phyloP scores from a whole-genome alignment of 2,797 vertebrate genomes.

The Anas capensis region DNA sequence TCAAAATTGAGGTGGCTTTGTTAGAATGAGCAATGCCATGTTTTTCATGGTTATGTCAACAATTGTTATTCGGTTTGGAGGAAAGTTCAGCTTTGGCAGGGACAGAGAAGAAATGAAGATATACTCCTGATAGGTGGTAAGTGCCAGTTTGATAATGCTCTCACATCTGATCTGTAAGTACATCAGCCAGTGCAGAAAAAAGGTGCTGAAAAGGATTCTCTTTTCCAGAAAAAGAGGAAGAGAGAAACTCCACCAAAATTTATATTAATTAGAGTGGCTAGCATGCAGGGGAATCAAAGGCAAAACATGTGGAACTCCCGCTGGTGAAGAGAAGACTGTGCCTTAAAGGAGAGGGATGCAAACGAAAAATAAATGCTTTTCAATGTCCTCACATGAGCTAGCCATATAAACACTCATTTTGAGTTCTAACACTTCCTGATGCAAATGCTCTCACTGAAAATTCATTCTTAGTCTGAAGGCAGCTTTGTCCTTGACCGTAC shows the following conservation, averaged over 20 bases:
- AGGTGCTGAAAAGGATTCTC: neutral
- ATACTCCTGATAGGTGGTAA: neutral
- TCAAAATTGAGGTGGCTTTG: neutral
- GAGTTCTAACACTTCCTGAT: slow-evolving; percentile 6
- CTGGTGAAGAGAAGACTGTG: slow-evolving; percentile 16
- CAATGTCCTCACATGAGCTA: neutral
- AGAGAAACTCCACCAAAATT: slow-evolving; percentile 26
- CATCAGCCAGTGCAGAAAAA: neutral
- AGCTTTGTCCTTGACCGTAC: neutral
- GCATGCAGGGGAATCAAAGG: slow-evolving; percentile 42
- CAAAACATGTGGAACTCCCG: slow-evolving; percentile 34
- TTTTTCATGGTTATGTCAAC: neutral
- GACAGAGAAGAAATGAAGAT: slow-evolving; percentile 5
- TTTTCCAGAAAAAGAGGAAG: neutral
- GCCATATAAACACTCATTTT: neutral
- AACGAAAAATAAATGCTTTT: slow-evolving; percentile 40
- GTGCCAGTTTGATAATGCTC: neutral
- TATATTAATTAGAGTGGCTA: slow-evolving; percentile 48
- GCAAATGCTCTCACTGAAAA: neutral
- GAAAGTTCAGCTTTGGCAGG: neutral
- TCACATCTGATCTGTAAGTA: neutral
- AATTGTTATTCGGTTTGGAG: neutral
- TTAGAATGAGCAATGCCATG: neutral
- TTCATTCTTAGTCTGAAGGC: neutral
- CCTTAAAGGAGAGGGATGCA: slow-evolving; percentile 43